phyloP scores from a whole-genome alignment of 2,888 invertebrate genomes.

The Pharmacophagus antenor region DNA sequence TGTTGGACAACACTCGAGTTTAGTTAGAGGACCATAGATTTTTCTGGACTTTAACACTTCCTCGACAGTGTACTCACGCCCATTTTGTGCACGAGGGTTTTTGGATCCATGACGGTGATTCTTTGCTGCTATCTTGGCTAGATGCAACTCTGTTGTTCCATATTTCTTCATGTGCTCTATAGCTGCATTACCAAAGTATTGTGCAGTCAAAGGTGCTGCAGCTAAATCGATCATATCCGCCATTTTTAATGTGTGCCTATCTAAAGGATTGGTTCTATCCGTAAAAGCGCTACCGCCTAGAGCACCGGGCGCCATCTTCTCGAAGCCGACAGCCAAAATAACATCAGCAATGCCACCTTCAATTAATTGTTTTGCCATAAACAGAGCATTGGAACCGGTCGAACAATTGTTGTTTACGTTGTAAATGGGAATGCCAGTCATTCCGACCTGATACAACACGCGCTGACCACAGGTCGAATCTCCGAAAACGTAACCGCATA shows the following conservation, averaged over 20 bases:
- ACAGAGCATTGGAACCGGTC: slow-evolving; percentile 95
- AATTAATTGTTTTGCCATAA: slow-evolving; percentile 95
- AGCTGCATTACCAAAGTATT: slow-evolving; percentile 98
- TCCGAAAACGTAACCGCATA: slow-evolving; percentile 96
- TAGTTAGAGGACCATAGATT: slow-evolving; percentile 95
- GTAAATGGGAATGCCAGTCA: slow-evolving; percentile 97
- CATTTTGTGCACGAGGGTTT: slow-evolving; percentile 98
- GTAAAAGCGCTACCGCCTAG: slow-evolving; percentile 85
- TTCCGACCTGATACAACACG: slow-evolving; percentile 95
- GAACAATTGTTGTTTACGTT: slow-evolving; percentile 99
- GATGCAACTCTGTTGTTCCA: slow-evolving; percentile 94
- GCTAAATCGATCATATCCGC: slow-evolving; percentile 89
- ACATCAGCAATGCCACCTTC: slow-evolving; percentile 93
- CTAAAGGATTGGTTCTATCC: slow-evolving; percentile 94
- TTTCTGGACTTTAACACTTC: slow-evolving; percentile 93
- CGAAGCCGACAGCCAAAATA: slow-evolving; percentile 96
- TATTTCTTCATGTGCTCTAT: slow-evolving; percentile 97
- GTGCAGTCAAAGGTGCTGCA: slow-evolving; percentile 93
- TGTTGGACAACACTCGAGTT: slow-evolving; percentile 98
- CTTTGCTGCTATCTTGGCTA: slow-evolving; percentile 98
- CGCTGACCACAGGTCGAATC: slow-evolving; percentile 98
- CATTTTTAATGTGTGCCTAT: slow-evolving; percentile 93
- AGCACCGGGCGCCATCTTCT: slow-evolving; percentile 98
- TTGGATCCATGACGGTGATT: slow-evolving; percentile 98
- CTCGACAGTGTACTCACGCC: slow-evolving; percentile 93